Percentiles rank a stretch among this genome's conserved stretches.
Conservation (phyloP, 2,113 vertebrate genomes). For the Dicentrarchus labrax region DNA sequence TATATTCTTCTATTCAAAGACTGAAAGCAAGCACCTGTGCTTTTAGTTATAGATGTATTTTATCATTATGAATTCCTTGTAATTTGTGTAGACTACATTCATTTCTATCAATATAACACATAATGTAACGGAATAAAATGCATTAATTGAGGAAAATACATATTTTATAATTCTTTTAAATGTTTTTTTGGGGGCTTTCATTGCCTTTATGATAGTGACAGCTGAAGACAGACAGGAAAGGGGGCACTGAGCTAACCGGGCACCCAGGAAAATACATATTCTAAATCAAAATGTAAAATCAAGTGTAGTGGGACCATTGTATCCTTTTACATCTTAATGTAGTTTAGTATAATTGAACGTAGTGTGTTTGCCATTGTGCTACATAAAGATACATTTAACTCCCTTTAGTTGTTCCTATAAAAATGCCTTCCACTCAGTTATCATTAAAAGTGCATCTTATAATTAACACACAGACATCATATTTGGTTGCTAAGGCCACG, state of each 20-base stretch:
- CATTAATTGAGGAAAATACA: not conserved
- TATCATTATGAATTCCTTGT: not conserved
- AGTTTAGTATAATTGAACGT: not conserved
- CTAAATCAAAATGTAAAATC: not conserved
- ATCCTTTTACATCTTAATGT: too few species aligned
- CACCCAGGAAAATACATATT: not conserved
- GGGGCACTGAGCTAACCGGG: too few species aligned
- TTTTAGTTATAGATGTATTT: not conserved
- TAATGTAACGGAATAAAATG: not conserved
- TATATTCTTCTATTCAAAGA: not conserved
- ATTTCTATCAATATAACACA: not conserved
- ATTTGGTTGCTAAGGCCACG: not conserved
- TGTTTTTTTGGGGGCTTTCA: too few species aligned
- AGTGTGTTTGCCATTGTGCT: not conserved
- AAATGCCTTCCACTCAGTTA: not conserved
- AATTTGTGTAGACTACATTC: not conserved
- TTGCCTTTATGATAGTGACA: too few species aligned
- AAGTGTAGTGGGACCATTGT: not conserved
- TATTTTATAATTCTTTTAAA: too few species aligned
- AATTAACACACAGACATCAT: not conserved
- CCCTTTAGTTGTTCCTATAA: not conserved
- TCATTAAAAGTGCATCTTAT: constrained; percentile 9
- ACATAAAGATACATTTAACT: not conserved
- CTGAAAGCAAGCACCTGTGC: not conserved
- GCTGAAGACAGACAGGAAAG: too few species aligned